A percentile compares a stretch with the other conserved stretches of the same genome.
Evolutionary conservation across 2,113 vertebrate species (phyloP).

Genomic region (Ifrita kowaldi): DNA sequence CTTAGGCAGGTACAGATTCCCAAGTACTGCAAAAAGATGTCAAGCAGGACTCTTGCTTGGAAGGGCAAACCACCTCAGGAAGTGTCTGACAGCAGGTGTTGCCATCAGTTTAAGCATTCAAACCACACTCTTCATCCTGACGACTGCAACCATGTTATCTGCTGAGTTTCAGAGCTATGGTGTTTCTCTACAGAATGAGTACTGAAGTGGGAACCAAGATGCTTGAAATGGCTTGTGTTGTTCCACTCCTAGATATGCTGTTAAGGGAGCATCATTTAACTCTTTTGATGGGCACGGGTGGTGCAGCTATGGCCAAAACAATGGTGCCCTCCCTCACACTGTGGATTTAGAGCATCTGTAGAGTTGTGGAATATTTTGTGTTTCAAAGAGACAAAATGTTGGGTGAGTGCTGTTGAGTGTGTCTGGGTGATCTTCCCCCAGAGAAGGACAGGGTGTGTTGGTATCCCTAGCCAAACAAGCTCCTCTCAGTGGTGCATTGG

Average conservation of each 20-base stretch:
- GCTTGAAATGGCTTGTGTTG: neutral
- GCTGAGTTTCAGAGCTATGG: neutral
- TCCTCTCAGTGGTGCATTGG: neutral
- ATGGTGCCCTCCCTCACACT: neutral
- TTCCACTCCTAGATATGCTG: neutral
- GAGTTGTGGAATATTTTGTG: neutral
- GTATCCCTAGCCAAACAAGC: neutral
- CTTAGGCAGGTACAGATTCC: neutral
- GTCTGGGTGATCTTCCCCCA: neutral
- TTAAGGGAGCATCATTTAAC: neutral
- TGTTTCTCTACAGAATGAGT: neutral
- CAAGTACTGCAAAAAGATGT: neutral
- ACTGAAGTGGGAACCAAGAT: neutral
- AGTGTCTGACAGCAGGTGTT: neutral
- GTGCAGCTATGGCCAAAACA: neutral
- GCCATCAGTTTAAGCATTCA: neutral
- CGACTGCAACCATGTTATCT: neutral
- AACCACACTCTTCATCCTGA: neutral
- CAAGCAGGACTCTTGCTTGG: neutral
- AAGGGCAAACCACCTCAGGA: neutral
- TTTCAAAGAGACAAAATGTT: neutral
- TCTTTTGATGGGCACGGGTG: neutral
- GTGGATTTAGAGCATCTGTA: neutral
- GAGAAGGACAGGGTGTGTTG: neutral
- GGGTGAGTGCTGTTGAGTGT: neutral